Conservation (phyloP, 2,113 vertebrate genomes). For the Tympanuchus pallidicinctus region DNA sequence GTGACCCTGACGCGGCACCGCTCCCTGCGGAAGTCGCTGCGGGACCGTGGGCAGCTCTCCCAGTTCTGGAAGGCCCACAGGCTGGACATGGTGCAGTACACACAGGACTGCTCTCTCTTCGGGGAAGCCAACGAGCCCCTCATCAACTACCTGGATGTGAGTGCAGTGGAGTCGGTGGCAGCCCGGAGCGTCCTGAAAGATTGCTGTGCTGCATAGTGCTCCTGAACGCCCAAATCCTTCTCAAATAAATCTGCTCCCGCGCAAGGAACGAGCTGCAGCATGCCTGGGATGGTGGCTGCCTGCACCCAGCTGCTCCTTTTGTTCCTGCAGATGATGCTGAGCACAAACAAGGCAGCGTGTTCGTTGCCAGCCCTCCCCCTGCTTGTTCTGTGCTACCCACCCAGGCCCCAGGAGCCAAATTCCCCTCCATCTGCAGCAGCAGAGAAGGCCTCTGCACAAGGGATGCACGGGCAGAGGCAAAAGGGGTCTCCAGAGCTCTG, state of each 20-base stretch:
- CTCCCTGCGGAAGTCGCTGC: slow-evolving; percentile 73
- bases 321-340: neutral
- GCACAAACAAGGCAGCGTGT: neutral
- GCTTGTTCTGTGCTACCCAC: neutral
- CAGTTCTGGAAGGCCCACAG: slow-evolving; percentile 74
- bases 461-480: neutral
- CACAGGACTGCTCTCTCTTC: slow-evolving; percentile 54
- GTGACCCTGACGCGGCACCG: slow-evolving; percentile 68
- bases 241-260: accelerated
- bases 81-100: slow-evolving; percentile 54
- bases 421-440: neutral
- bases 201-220: accelerated
- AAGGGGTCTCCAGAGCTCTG: neutral
- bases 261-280: accelerated
- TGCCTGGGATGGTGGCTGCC: neutral
- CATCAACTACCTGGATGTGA: slow-evolving; percentile 82
- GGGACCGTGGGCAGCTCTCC: slow-evolving; percentile 67
- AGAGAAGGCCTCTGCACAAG: neutral
- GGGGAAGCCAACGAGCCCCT: slow-evolving; percentile 74
- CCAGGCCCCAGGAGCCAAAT: accelerated
- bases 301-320: neutral
- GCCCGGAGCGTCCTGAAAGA: neutral
- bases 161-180: neutral
- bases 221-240: accelerated
- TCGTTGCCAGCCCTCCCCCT: neutral